Evolutionary conservation across 2,797 vertebrate genomes (phyloP).

Genomic region (Paedocypris micromegethes): DNA sequence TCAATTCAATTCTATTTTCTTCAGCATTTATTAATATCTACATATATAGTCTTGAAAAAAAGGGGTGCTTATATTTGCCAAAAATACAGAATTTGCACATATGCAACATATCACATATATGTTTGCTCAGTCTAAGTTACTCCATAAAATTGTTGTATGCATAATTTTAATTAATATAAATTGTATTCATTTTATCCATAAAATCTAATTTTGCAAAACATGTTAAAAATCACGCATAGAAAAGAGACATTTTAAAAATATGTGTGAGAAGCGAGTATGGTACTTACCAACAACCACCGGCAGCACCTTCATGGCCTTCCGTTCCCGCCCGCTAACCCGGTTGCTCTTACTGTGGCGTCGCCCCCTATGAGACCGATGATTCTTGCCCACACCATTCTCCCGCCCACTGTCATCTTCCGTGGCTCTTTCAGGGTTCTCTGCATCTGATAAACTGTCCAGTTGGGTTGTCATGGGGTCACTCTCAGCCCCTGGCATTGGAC

Average conservation of each 20-base stretch:
- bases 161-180: too few relatives aligned
- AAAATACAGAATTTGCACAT: too few relatives aligned
- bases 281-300: conserved; percentile 68
- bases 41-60: conserved; percentile 2
- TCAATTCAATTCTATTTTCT: conserved; percentile 6
- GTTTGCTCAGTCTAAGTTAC: too few relatives aligned
- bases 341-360: conserved; percentile 60
- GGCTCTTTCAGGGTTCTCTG: conserved; percentile 49
- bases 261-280: too few relatives aligned
- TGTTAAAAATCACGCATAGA: too few relatives aligned
- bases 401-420: conserved; percentile 30
- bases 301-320: conserved; percentile 74
- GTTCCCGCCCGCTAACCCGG: conserved; percentile 66
- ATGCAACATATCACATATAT: too few relatives aligned
- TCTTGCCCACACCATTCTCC: conserved; percentile 52
- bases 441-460: conserved; percentile 62
- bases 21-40: conserved; percentile 21
- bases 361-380: conserved; percentile 27
- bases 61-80: neutral
- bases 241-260: too few relatives aligned
- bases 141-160: too few relatives aligned
- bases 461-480: conserved; percentile 59
- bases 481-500: conserved; percentile 40
- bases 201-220: too few relatives aligned
- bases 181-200: too few relatives aligned